These are phyloP conservation scores for Myiopsitta monachus DNA, from an alignment of 2,113 vertebrate genomes.

Conservation along the genomic window DNA sequence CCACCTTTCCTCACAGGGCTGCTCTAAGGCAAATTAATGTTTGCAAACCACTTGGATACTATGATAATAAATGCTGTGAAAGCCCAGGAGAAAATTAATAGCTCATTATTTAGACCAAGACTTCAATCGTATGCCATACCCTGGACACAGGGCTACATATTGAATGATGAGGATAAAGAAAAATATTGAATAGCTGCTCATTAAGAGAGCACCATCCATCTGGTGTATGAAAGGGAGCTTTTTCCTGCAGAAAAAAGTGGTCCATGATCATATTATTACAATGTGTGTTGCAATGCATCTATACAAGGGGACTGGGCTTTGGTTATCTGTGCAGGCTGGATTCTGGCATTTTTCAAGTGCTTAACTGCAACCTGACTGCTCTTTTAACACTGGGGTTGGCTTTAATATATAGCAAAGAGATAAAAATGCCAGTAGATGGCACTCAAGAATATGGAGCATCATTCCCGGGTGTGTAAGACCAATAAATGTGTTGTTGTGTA, in stretches of 20 bases:
- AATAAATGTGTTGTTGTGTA: not conserved
- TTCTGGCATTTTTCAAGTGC: conserved; percentile 36
- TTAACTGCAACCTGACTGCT: not conserved
- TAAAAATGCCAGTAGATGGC: conserved; percentile 63
- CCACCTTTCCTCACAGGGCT: not conserved
- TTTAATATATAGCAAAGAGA: not conserved
- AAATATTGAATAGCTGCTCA: conserved; percentile 63
- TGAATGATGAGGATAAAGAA: conserved; percentile 64
- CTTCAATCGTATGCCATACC: conserved; percentile 39
- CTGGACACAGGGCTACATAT: conserved; percentile 26
- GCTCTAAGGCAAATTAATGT: conserved; percentile 52
- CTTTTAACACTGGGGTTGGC: not conserved
- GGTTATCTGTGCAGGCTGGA: not conserved
- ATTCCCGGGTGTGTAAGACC: not conserved
- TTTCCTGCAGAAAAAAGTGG: not conserved
- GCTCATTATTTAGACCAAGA: conserved; percentile 59
- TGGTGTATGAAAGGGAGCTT: not conserved
- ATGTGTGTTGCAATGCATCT: not conserved
- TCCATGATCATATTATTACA: not conserved
- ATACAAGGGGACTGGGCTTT: not conserved
- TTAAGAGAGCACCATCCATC: conserved; percentile 43
- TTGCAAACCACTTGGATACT: conserved; percentile 40
- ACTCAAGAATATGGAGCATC: conserved; percentile 53
- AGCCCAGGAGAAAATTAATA: conserved; percentile 69
- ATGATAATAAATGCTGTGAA: conserved; percentile 56